Evolutionary conservation across 92 coral and sea anemone genomes (phyloP).

Genomic region (Porites evermanni): DNA sequence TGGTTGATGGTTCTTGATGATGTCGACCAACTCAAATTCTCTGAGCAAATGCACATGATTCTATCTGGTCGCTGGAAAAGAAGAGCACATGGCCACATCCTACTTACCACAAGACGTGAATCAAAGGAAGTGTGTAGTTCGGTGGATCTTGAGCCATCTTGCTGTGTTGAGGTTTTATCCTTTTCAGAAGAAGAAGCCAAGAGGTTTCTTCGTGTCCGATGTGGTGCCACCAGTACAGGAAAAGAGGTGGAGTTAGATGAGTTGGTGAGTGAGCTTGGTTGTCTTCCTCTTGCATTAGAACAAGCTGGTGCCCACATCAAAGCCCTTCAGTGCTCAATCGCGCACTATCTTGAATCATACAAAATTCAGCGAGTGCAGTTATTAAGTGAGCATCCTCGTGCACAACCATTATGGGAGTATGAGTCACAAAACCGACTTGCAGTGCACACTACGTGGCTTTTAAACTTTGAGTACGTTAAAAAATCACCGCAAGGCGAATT

Average conservation of each 20-base stretch:
- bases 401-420: constrained; percentile 42
- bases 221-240: not conserved
- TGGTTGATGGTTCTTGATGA: constrained; percentile 79
- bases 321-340: constrained; percentile 38
- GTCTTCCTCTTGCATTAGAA: constrained; percentile 17
- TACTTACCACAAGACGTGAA: constrained; percentile 80
- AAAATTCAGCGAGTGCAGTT: constrained; percentile 48
- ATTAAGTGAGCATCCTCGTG: constrained; percentile 51
- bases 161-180: constrained; percentile 50
- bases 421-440: constrained; percentile 67
- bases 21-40: constrained; percentile 63
- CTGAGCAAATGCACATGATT: constrained; percentile 10
- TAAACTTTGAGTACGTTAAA: constrained; percentile 46
- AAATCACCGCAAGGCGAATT: constrained; percentile 34
- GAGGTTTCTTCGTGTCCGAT: constrained; percentile 54
- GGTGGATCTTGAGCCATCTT: constrained; percentile 38
- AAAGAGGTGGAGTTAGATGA: constrained; percentile 31
- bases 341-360: constrained; percentile 52
- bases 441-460: constrained; percentile 72
- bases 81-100: constrained; percentile 58
- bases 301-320: constrained; percentile 65
- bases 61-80: constrained; percentile 32
- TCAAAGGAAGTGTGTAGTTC: constrained; percentile 48
- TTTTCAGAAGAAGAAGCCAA: constrained; percentile 52
- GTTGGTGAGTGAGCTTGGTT: constrained; percentile 59